Evolutionary conservation across 2,888 invertebrate genomes (phyloP).

Genomic region (Drosophila borborema): DNA sequence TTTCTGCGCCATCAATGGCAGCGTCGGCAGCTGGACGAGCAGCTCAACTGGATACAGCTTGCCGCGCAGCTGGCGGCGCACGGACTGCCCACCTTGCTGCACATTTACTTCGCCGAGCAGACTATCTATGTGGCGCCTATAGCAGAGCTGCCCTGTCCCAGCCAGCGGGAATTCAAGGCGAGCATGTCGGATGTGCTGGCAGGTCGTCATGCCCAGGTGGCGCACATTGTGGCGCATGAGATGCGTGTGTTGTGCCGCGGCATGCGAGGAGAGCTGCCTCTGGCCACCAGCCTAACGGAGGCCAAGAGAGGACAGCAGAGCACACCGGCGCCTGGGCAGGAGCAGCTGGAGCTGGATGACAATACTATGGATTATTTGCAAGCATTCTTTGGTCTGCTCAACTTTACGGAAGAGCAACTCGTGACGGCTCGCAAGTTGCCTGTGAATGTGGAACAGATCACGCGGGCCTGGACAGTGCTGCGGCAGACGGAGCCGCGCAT

Average conservation of each 20-base stretch:
- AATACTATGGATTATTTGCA: slow-evolving; percentile 71
- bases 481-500: slow-evolving; percentile 74
- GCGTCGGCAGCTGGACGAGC: slow-evolving; percentile 40
- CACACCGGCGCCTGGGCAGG: slow-evolving; percentile 5
- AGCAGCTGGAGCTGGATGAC: slow-evolving; percentile 52
- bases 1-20: slow-evolving; percentile 80
- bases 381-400: slow-evolving; percentile 58
- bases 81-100: slow-evolving; percentile 74
- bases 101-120: slow-evolving; percentile 79
- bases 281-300: slow-evolving; percentile 28
- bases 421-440: slow-evolving; percentile 68
- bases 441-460: slow-evolving; percentile 62
- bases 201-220: slow-evolving; percentile 68
- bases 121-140: slow-evolving; percentile 78
- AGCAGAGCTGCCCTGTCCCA: slow-evolving; percentile 67
- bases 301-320: not conserved
- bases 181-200: slow-evolving; percentile 56
- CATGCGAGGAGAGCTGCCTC: slow-evolving; percentile 63
- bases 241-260: slow-evolving; percentile 74
- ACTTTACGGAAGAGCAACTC: slow-evolving; percentile 70
- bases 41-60: slow-evolving; percentile 73
- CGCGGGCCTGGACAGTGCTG: slow-evolving; percentile 58
- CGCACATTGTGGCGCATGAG: slow-evolving; percentile 74
- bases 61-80: slow-evolving; percentile 78
- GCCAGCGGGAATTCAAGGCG: slow-evolving; percentile 39